Conservation (phyloP, 2,113 vertebrate species). For the Callorhinus ursinus region DNA sequence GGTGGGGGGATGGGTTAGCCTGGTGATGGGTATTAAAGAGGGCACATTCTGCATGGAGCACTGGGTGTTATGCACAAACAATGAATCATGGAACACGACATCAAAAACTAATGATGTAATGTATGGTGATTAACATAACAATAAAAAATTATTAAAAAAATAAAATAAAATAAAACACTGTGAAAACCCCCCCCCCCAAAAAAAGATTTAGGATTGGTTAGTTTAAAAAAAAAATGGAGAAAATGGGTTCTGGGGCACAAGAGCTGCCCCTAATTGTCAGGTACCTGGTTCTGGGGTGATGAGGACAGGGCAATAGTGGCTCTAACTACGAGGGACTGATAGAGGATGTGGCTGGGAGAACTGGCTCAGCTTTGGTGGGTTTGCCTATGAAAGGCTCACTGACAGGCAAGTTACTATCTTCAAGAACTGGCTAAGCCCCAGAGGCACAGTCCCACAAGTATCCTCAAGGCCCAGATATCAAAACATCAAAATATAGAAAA, state of each 20-base stretch:
- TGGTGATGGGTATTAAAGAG: too few species aligned
- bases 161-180: too few species aligned
- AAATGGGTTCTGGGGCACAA: rapidly evolving
- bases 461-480: background rate
- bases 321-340: background rate
- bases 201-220: background rate
- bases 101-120: too few species aligned
- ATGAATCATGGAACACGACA: too few species aligned
- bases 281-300: too few species aligned
- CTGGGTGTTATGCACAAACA: too few species aligned
- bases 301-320: rapidly evolving
- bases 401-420: background rate
- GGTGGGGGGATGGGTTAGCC: too few species aligned
- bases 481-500: background rate
- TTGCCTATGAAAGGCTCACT: background rate
- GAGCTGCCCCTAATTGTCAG: background rate
- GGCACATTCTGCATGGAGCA: too few species aligned
- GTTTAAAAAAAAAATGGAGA: background rate
- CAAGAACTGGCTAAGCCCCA: background rate
- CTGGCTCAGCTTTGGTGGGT: background rate
- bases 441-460: background rate
- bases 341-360: too few species aligned
- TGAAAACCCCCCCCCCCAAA: too few species aligned
- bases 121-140: too few species aligned
- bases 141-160: too few species aligned